phyloP scores from a whole-genome alignment of 2,797 vertebrate species.

The Cyprinodon diabolis region DNA sequence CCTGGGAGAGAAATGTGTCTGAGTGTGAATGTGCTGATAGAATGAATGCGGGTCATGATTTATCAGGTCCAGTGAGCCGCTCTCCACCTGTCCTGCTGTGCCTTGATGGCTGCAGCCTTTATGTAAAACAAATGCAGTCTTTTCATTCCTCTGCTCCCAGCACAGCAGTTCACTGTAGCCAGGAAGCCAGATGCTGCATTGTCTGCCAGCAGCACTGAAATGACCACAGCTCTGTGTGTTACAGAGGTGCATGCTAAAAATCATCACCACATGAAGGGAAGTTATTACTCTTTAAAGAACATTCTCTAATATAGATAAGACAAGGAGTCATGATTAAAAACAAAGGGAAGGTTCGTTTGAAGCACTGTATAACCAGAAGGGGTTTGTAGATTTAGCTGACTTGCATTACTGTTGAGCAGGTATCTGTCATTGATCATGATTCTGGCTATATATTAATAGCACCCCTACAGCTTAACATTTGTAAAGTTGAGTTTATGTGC shows the following conservation, averaged over 20 bases:
- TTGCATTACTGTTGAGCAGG: slow-evolving; percentile 57
- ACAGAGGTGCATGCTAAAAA: slow-evolving; percentile 69
- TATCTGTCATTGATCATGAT: slow-evolving; percentile 63
- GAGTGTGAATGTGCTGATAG: slow-evolving; percentile 80
- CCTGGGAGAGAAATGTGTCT: slow-evolving; percentile 75
- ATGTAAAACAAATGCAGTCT: slow-evolving; percentile 83
- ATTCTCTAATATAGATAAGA: slow-evolving; percentile 62
- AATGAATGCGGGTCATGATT: slow-evolving; percentile 80
- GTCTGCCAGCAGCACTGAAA: slow-evolving; percentile 65
- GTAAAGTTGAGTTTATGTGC: slow-evolving; percentile 67
- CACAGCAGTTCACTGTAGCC: slow-evolving; percentile 44
- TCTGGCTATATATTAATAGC: slow-evolving; percentile 64
- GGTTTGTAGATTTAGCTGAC: slow-evolving; percentile 69
- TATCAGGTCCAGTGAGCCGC: slow-evolving; percentile 74
- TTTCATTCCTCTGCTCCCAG: slow-evolving; percentile 78
- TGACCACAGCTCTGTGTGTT: slow-evolving; percentile 74
- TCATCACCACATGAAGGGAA: slow-evolving; percentile 66
- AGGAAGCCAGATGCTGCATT: slow-evolving; percentile 67
- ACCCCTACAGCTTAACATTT: slow-evolving; percentile 62
- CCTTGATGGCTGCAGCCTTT: slow-evolving; percentile 79
- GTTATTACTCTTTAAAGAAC: slow-evolving; percentile 72
- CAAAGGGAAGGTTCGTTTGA: slow-evolving; percentile 66
- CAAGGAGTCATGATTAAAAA: slow-evolving; percentile 70
- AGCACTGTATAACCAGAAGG: slow-evolving; percentile 61
- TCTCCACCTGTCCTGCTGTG: slow-evolving; percentile 76